These are phyloP conservation scores for Lepeophtheirus salmonis DNA, from an alignment of 1,140 invertebrate species.

Conservation along the genomic window DNA sequence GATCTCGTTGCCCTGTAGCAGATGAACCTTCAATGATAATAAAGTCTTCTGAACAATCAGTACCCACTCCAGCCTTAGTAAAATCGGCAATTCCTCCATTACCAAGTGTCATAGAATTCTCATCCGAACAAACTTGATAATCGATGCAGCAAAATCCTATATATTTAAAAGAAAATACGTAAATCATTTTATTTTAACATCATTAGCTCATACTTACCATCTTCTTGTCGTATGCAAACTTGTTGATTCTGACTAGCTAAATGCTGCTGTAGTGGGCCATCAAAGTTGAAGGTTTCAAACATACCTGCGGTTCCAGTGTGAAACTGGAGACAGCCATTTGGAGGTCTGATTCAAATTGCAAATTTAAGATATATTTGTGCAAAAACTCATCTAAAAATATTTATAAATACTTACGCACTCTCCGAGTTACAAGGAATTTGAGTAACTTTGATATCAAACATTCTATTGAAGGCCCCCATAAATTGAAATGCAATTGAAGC, in stretches of 20 bases:
- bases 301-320: conserved; percentile 1
- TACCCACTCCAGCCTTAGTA: not conserved
- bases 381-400: not conserved
- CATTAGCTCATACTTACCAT: not conserved
- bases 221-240: conserved; percentile 9
- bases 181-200: not conserved
- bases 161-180: not conserved
- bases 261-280: not conserved
- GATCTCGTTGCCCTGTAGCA: not conserved
- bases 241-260: not conserved
- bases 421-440: conserved; percentile 9
- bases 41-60: not conserved
- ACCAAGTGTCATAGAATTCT: not conserved
- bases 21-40: not conserved
- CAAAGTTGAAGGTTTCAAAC: conserved; percentile 13
- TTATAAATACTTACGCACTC: not conserved
- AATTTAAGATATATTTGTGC: not conserved
- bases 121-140: not conserved
- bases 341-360: conserved; percentile 1
- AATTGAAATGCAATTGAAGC: not conserved
- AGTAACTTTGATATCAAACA: conserved; percentile 13
- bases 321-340: conserved; percentile 4
- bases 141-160: conserved; percentile 6
- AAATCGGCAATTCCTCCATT: too few species aligned
- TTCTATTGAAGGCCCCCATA: not conserved